A percentile compares a stretch with the other conserved stretches of the same genome.
Conservation (phyloP, 1,140 invertebrate genomes). For the Heliconius congener region DNA sequence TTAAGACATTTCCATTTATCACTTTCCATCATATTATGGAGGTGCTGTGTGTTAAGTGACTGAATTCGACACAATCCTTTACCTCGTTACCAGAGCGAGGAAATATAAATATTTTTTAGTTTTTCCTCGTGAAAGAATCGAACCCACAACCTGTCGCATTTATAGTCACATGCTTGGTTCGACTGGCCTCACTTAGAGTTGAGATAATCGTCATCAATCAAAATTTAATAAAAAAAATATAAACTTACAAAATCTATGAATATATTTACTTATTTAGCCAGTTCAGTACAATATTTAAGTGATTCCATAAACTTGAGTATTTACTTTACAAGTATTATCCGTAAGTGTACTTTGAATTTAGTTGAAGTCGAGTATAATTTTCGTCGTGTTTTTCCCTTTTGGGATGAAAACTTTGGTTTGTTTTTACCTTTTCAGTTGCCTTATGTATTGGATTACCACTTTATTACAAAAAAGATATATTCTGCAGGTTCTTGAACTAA, state of each 20-base stretch:
- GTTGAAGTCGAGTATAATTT: slow-evolving; percentile 34
- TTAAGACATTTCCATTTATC: no score
- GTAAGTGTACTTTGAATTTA: slow-evolving; percentile 30
- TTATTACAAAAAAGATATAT: slow-evolving; percentile 49
- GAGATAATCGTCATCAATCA: no score
- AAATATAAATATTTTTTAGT: no score
- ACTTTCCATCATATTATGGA: no score
- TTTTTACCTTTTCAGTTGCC: slow-evolving; percentile 44
- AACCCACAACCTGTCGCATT: no score
- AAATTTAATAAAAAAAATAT: not conserved
- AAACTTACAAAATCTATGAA: not conserved
- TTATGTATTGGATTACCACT: slow-evolving; percentile 47
- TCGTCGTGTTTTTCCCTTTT: slow-evolving; percentile 32
- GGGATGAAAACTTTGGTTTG: slow-evolving; percentile 37
- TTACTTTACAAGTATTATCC: slow-evolving; percentile 29
- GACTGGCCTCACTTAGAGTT: no score
- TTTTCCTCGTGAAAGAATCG: no score
- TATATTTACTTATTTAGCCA: not conserved
- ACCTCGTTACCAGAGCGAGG: no score
- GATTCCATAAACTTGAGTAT: slow-evolving; percentile 2
- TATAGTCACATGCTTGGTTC: no score
- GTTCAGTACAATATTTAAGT: slow-evolving; percentile 4
- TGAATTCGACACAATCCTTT: no score
- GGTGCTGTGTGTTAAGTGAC: no score
- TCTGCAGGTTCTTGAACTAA: slow-evolving; percentile 49